Evolutionary conservation across 2,797 vertebrate genomes (phyloP).

Genomic region (Typhlichthys subterraneus): DNA sequence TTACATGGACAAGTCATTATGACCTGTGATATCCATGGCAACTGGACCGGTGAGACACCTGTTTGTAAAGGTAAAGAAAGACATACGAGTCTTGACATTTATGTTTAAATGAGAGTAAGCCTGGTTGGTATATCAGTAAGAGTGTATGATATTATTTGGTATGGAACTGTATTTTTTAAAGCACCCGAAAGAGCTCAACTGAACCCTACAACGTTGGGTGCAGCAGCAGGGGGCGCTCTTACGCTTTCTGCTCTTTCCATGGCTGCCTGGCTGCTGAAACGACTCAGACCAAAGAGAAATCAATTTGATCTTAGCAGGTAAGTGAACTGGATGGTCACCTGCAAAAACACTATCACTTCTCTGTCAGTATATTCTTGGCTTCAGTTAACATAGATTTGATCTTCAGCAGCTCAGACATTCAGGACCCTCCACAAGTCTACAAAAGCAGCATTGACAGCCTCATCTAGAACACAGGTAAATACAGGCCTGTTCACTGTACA

Average conservation of each 20-base stretch:
- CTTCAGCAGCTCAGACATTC: constrained; percentile 65
- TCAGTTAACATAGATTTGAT: background rate
- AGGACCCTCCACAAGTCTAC: constrained; percentile 61
- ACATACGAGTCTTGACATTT: background rate
- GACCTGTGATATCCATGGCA: constrained; percentile 39
- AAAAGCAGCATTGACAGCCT: constrained; percentile 74
- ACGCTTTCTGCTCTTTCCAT: constrained; percentile 45
- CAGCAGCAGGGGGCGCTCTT: constrained; percentile 46
- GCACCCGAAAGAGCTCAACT: constrained; percentile 21
- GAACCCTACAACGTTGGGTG: constrained; percentile 9
- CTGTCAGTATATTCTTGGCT: no score
- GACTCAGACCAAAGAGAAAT: constrained; percentile 53
- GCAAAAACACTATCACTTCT: background rate
- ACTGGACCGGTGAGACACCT: constrained; percentile 73
- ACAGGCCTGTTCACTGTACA: background rate
- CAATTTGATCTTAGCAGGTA: constrained; percentile 76
- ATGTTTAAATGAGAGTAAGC: background rate
- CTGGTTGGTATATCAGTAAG: background rate
- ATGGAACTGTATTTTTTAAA: constrained; percentile 29
- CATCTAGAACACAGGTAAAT: constrained; percentile 53
- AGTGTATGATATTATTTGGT: background rate
- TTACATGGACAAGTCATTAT: constrained; percentile 55
- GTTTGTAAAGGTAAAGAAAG: constrained; percentile 72
- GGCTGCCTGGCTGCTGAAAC: constrained; percentile 62
- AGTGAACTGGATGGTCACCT: constrained; percentile 15